Evolutionary conservation across 1,140 invertebrate species (phyloP).

Genomic region (Drosophila tropicalis): DNA sequence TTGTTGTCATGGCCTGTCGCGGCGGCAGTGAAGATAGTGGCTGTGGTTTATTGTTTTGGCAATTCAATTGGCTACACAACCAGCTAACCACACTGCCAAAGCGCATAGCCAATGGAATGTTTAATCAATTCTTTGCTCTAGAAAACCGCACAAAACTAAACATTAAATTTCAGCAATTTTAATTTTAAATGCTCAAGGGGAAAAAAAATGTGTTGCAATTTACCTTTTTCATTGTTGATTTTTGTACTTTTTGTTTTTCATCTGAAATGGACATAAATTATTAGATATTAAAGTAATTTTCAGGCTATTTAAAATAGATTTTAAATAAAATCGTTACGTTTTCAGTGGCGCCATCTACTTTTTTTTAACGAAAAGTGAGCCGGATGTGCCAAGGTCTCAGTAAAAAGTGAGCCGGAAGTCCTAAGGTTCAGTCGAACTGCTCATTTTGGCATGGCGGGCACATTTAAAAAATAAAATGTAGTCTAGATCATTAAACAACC

Average conservation of each 20-base stretch:
- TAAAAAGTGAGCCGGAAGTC: no score
- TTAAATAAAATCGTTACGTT: neutral
- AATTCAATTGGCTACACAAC: constrained; percentile 89
- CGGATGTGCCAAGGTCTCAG: no score
- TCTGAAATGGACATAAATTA: neutral
- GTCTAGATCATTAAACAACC: no score
- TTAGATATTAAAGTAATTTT: neutral
- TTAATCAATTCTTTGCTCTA: neutral
- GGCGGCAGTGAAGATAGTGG: constrained; percentile 97
- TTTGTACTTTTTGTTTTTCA: neutral
- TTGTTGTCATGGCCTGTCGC: constrained; percentile 84
- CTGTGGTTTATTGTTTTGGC: constrained; percentile 87
- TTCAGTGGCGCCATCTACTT: neutral
- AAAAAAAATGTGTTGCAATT: neutral
- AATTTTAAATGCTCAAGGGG: neutral
- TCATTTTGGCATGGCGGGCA: no score
- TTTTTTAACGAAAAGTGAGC: no score
- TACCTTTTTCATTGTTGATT: neutral
- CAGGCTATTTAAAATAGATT: neutral
- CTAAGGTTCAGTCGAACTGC: no score
- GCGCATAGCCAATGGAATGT: constrained; percentile 85
- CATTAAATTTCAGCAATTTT: neutral
- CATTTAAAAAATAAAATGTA: no score
- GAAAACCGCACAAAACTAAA: neutral
- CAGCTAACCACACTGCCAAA: constrained; percentile 99